Evolutionary conservation across 2,797 vertebrate genomes (phyloP).

Genomic region (Schizopygopsis malacanthus): DNA sequence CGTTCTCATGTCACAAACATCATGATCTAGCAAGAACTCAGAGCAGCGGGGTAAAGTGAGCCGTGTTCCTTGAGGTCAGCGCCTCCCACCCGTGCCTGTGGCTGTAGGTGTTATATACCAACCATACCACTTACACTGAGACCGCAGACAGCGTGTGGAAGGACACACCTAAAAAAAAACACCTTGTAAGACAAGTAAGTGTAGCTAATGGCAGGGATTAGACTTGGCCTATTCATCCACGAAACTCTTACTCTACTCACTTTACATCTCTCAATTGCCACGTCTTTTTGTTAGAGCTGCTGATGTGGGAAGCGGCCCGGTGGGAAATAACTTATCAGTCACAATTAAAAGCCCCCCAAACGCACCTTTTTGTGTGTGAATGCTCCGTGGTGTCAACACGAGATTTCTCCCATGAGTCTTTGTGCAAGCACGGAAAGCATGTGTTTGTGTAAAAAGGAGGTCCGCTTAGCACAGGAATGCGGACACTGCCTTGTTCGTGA

Average conservation of each 20-base stretch:
- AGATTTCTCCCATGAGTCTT: conserved; percentile 30
- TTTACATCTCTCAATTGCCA: conserved; percentile 59
- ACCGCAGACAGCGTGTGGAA: conserved; percentile 60
- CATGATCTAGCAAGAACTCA: conserved; percentile 31
- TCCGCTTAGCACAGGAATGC: conserved; percentile 34
- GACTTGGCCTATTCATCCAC: conserved; percentile 67
- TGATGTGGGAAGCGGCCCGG: conserved; percentile 31
- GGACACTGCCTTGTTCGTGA: conserved; percentile 57
- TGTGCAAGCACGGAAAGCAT: conserved; percentile 20
- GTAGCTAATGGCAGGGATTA: conserved; percentile 77
- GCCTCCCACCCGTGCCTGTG: conserved; percentile 41
- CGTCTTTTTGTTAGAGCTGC: conserved; percentile 27
- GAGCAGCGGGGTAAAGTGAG: conserved; percentile 31
- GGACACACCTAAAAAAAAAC: conserved; percentile 56
- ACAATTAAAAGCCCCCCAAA: conserved; percentile 22
- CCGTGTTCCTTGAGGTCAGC: conserved; percentile 1
- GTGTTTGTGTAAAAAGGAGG: conserved; percentile 31
- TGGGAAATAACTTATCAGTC: conserved; percentile 50
- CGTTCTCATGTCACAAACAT: conserved; percentile 26
- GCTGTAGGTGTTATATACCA: conserved; percentile 62
- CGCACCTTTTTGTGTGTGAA: not conserved
- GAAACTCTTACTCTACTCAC: conserved; percentile 64
- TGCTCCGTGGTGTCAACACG: not conserved
- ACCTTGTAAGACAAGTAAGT: conserved; percentile 75
- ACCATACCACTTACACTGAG: conserved; percentile 64